phyloP scores from a whole-genome alignment of 2,888 invertebrate genomes.

The Drosophila tripunctata region DNA sequence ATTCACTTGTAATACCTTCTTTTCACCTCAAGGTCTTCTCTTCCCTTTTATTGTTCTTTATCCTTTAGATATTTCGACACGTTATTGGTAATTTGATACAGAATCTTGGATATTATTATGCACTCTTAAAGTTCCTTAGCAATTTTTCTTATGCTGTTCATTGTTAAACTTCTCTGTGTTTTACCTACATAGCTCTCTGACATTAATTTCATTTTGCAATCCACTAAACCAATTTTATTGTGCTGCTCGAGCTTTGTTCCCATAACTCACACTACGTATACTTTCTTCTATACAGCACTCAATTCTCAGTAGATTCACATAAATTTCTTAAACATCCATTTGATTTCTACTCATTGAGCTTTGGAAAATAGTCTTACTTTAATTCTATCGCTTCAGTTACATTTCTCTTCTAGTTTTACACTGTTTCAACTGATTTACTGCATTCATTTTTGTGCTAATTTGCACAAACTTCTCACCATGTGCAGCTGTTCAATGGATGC shows the following conservation, averaged over 20 bases:
- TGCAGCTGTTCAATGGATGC: slow-evolving; percentile 30
- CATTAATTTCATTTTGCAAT: slow-evolving; percentile 78
- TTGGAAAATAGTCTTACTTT: slow-evolving; percentile 67
- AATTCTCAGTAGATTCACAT: slow-evolving; percentile 72
- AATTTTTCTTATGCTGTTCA: slow-evolving; percentile 57
- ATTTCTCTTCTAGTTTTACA: background rate
- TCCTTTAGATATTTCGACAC: slow-evolving; percentile 23
- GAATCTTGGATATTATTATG: slow-evolving; percentile 74
- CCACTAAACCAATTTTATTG: slow-evolving; percentile 80
- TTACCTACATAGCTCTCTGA: slow-evolving; percentile 20
- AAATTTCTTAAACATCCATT: slow-evolving; percentile 64
- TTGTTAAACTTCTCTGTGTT: background rate
- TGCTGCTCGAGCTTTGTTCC: slow-evolving; percentile 24
- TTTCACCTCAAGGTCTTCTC: too few relatives aligned
- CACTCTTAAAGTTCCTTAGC: slow-evolving; percentile 55
- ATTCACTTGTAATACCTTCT: too few relatives aligned
- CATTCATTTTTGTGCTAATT: slow-evolving; percentile 61
- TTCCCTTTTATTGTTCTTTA: background rate
- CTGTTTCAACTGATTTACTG: slow-evolving; percentile 56
- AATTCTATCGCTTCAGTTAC: slow-evolving; percentile 52
- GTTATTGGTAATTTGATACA: slow-evolving; percentile 81
- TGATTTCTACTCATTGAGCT: slow-evolving; percentile 65
- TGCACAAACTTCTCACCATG: slow-evolving; percentile 23
- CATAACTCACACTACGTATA: slow-evolving; percentile 56
- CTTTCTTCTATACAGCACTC: slow-evolving; percentile 58